Conservation (phyloP, 1,140 invertebrate genomes). For the Wiebesia pumilae region DNA sequence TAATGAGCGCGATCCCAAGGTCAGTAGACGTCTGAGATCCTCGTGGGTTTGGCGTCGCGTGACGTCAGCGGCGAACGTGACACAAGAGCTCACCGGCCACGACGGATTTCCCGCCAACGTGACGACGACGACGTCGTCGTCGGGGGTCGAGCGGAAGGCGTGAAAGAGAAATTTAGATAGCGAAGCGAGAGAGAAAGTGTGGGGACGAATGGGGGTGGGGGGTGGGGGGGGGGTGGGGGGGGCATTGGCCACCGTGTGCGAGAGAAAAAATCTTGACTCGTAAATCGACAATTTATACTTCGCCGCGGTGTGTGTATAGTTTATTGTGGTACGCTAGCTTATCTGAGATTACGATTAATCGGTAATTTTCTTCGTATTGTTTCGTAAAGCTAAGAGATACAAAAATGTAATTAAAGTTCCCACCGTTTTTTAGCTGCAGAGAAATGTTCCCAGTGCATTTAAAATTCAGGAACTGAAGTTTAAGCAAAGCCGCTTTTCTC, state of each 20-base stretch:
- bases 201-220: no score
- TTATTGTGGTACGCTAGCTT: constrained; percentile 15
- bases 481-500: no score
- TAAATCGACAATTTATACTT: constrained; percentile 16
- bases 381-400: constrained; percentile 20
- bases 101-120: constrained; percentile 50
- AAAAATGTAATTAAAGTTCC: constrained; percentile 27
- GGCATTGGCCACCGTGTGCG: background rate
- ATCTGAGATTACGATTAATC: constrained; percentile 21
- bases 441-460: background rate
- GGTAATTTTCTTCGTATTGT: constrained; percentile 8
- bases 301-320: constrained; percentile 5
- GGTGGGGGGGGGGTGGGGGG: no score
- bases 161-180: constrained; percentile 30
- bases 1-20: constrained; percentile 62
- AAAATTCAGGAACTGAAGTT: no score
- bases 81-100: constrained; percentile 9
- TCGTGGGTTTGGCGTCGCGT: background rate
- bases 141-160: background rate
- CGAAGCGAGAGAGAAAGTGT: constrained; percentile 21
- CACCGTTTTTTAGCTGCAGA: background rate
- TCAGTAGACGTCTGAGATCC: constrained; percentile 61
- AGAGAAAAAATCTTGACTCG: background rate
- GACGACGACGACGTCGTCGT: background rate
- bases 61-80: constrained; percentile 57